These are phyloP conservation scores for Ferdinandea cuprea DNA, from an alignment of 2,888 invertebrate genomes.

Conservation along the genomic window DNA sequence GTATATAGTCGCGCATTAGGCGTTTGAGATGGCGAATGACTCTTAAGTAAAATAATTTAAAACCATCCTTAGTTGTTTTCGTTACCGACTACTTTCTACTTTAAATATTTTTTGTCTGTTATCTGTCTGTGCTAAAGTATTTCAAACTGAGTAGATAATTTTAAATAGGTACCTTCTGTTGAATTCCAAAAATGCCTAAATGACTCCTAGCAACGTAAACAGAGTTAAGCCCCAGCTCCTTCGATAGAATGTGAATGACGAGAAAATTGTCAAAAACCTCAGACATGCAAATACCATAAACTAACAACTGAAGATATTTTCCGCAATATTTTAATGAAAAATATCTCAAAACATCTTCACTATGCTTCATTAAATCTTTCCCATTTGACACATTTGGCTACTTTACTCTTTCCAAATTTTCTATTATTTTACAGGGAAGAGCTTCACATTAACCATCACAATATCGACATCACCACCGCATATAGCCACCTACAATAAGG, in stretches of 20 bases:
- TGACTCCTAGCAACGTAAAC: neutral
- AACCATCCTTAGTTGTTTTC: too few relatives aligned
- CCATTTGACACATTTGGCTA: constrained; percentile 48
- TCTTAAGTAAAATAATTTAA: too few relatives aligned
- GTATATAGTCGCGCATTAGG: too few relatives aligned
- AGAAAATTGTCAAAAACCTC: constrained; percentile 37
- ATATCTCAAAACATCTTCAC: constrained; percentile 56
- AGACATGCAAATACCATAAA: constrained; percentile 67
- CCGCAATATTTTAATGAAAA: constrained; percentile 68
- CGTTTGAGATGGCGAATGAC: too few relatives aligned
- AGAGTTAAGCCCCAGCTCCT: neutral
- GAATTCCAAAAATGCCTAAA: too few relatives aligned
- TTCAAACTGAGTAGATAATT: too few relatives aligned
- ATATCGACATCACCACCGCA: constrained; percentile 97
- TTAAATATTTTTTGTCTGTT: too few relatives aligned
- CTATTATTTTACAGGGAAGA: constrained; percentile 90
- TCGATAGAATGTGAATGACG: constrained; percentile 40
- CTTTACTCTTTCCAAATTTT: constrained; percentile 23
- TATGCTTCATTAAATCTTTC: constrained; percentile 60
- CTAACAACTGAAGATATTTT: constrained; percentile 53
- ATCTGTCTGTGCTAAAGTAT: too few relatives aligned
- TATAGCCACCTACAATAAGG: constrained; percentile 97
- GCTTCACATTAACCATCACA: constrained; percentile 98
- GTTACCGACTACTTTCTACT: too few relatives aligned
- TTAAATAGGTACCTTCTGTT: too few relatives aligned